A percentile compares a stretch with the other conserved stretches of the same genome.
These are phyloP conservation scores for Andrena flavipes DNA, from an alignment of 2,888 invertebrate genomes.

Conservation along the genomic window DNA sequence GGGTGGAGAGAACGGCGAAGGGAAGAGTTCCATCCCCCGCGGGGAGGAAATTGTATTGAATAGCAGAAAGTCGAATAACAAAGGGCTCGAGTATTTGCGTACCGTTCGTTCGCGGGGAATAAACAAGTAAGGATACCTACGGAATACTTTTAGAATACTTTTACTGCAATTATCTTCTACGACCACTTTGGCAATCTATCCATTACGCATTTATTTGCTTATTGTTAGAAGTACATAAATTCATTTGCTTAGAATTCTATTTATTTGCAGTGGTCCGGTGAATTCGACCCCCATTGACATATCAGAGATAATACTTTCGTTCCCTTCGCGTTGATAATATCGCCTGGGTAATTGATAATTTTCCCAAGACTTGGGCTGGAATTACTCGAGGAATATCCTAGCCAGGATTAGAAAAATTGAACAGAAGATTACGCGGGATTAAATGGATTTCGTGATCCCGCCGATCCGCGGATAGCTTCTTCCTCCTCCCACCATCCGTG, in stretches of 20 bases:
- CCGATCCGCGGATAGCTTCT: slow-evolving; percentile 17
- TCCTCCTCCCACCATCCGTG: background rate
- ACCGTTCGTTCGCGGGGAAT: background rate
- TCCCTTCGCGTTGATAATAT: background rate
- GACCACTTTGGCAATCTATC: background rate
- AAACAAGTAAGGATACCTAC: background rate
- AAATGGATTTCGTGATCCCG: slow-evolving; percentile 41
- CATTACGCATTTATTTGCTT: background rate
- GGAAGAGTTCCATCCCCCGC: slow-evolving; percentile 12
- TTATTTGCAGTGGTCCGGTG: background rate
- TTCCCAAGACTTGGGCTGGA: slow-evolving; percentile 30
- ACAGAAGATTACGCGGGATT: slow-evolving; percentile 49
- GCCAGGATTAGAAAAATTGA: slow-evolving; percentile 53
- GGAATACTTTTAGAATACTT: background rate
- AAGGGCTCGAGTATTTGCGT: background rate
- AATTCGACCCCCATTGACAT: background rate
- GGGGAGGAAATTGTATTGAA: slow-evolving; percentile 12
- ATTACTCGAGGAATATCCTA: slow-evolving; percentile 50
- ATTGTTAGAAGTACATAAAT: background rate
- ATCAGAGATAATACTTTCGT: slow-evolving; percentile 10
- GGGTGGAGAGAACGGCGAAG: slow-evolving; percentile 4
- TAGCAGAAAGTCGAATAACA: background rate
- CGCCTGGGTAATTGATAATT: slow-evolving; percentile 46
- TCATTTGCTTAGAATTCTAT: background rate
- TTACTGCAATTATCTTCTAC: background rate